phyloP scores from a whole-genome alignment of 2,888 invertebrate genomes.

The Antheraea assamensis region DNA sequence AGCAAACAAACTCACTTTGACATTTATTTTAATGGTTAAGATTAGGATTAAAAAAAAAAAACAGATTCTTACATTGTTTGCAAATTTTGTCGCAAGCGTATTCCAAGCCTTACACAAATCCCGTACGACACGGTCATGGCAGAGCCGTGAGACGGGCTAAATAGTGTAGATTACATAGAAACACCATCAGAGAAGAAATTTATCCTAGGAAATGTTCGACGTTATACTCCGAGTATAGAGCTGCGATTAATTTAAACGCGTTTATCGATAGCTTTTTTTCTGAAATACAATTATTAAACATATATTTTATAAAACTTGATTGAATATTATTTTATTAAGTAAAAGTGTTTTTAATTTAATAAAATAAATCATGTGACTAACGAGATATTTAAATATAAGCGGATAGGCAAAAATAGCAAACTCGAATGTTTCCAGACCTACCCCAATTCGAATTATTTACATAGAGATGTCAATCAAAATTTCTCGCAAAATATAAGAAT shows the following conservation, averaged over 20 bases:
- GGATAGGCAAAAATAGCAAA: too few relatives aligned
- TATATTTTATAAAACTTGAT: neutral
- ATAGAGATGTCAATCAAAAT: too few relatives aligned
- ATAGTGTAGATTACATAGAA: constrained; percentile 73
- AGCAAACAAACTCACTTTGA: too few relatives aligned
- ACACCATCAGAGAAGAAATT: constrained; percentile 72
- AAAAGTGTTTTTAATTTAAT: too few relatives aligned
- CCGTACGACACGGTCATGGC: constrained; percentile 46
- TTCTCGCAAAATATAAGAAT: too few relatives aligned
- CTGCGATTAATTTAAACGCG: neutral
- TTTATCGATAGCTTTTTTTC: neutral
- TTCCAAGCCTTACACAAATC: constrained; percentile 50
- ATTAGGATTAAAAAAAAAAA: neutral
- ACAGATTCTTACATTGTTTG: neutral
- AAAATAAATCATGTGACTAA: too few relatives aligned
- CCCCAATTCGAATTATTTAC: too few relatives aligned
- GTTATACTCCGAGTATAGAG: constrained; percentile 14
- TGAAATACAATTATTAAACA: too few relatives aligned
- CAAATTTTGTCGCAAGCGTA: constrained; percentile 24
- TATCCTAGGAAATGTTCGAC: constrained; percentile 42
- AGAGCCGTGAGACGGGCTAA: constrained; percentile 53
- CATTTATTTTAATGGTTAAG: too few relatives aligned
- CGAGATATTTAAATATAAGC: too few relatives aligned
- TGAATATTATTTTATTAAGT: neutral
- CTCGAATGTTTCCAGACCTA: too few relatives aligned